A percentile compares a stretch with the other conserved stretches of the same genome.
These are phyloP conservation scores for Nomada goodeniana DNA, from an alignment of 2,888 invertebrate species.

Conservation along the genomic window DNA sequence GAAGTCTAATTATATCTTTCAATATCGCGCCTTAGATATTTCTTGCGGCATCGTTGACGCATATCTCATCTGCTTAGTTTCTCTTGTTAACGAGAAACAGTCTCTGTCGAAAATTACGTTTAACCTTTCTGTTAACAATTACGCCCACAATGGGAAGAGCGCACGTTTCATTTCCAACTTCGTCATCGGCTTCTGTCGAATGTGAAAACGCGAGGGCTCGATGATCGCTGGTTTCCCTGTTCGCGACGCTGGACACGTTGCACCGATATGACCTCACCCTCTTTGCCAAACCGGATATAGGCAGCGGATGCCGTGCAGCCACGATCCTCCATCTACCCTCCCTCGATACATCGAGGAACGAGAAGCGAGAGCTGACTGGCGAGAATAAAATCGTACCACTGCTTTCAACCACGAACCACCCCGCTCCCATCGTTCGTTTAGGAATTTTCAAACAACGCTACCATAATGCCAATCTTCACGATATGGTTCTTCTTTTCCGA, in stretches of 20 bases:
- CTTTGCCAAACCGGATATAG: conserved; percentile 19
- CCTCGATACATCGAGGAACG: conserved; percentile 20
- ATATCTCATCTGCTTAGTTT: too few relatives aligned
- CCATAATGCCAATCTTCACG: too few relatives aligned
- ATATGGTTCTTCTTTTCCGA: too few relatives aligned
- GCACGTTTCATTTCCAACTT: conserved; percentile 1
- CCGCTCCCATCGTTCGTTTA: conserved; percentile 6
- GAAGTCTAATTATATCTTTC: too few relatives aligned
- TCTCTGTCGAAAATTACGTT: too few relatives aligned
- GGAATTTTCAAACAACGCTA: conserved; percentile 1
- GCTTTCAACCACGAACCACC: background rate
- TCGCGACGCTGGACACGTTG: conserved; percentile 55
- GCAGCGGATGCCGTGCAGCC: conserved; percentile 19
- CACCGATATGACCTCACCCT: conserved; percentile 43
- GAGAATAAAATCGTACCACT: conserved; percentile 11
- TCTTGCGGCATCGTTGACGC: too few relatives aligned
- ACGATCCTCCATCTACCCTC: conserved; percentile 16
- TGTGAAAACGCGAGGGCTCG: conserved; percentile 23
- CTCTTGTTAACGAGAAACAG: too few relatives aligned
- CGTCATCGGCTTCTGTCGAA: conserved; percentile 8
- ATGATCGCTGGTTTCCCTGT: conserved; percentile 35
- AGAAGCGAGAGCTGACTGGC: conserved; percentile 7
- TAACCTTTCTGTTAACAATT: too few relatives aligned
- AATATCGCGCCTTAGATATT: too few relatives aligned
- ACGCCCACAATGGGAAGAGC: background rate